phyloP scores from a whole-genome alignment of 2,888 invertebrate genomes.

The Eupithecia inturbata region DNA sequence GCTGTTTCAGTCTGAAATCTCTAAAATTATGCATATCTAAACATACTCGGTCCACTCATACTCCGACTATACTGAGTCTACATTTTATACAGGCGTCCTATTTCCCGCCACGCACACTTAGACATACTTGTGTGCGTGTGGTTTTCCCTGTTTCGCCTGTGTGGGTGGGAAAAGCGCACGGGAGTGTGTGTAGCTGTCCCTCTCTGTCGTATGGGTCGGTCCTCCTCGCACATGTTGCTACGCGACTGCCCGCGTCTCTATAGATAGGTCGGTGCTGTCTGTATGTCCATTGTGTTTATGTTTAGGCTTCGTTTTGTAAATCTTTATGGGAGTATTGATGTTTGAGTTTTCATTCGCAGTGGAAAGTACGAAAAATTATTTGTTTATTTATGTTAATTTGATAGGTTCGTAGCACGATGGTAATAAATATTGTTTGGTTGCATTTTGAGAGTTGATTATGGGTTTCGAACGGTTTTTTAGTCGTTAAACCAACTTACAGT shows the following conservation, averaged over 20 bases:
- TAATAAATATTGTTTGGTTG: slow-evolving; percentile 8
- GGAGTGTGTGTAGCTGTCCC: slow-evolving; percentile 46
- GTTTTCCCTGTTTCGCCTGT: slow-evolving; percentile 48
- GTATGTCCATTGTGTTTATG: slow-evolving; percentile 64
- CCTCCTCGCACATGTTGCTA: slow-evolving; percentile 48
- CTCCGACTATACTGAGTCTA: slow-evolving; percentile 33
- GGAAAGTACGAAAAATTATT: slow-evolving; percentile 32
- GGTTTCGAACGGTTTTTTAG: neutral
- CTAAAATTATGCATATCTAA: slow-evolving; percentile 31
- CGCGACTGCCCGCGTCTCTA: slow-evolving; percentile 41
- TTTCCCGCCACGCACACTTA: slow-evolving; percentile 53
- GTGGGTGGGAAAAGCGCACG: slow-evolving; percentile 47
- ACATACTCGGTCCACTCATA: slow-evolving; percentile 25
- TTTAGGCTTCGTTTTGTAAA: slow-evolving; percentile 41
- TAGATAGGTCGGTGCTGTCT: slow-evolving; percentile 60
- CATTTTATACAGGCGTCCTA: slow-evolving; percentile 45
- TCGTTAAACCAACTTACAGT: neutral
- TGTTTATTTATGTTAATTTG: slow-evolving; percentile 35
- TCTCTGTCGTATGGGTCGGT: slow-evolving; percentile 47
- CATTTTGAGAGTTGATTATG: slow-evolving; percentile 3
- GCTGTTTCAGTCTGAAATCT: slow-evolving; percentile 20
- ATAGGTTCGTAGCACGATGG: slow-evolving; percentile 20
- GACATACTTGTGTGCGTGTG: slow-evolving; percentile 45
- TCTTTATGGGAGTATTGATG: slow-evolving; percentile 43
- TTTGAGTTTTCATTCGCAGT: slow-evolving; percentile 39